A percentile compares a stretch with the other conserved stretches of the same genome.
These are phyloP conservation scores for Aphelenchoides fujianensis DNA, from an alignment of 1,140 invertebrate species.

Conservation along the genomic window DNA sequence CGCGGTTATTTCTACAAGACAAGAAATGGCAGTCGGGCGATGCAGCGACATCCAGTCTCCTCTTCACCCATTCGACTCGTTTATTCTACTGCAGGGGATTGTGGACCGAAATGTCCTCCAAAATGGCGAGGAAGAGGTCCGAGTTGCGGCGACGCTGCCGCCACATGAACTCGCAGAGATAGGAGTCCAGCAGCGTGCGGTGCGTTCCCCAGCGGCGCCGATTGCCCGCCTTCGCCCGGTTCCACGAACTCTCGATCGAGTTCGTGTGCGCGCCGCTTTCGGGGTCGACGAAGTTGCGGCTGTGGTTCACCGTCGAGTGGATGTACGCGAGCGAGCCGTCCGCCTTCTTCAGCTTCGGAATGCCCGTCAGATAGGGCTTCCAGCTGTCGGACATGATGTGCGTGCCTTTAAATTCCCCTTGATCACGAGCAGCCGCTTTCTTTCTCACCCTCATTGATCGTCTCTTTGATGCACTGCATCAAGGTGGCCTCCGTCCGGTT, in stretches of 20 bases:
- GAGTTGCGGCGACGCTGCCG: background rate
- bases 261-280: slow-evolving; percentile 6
- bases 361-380: background rate
- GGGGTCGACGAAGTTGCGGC: slow-evolving; percentile 17
- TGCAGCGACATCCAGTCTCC: too few relatives aligned
- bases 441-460: too few relatives aligned
- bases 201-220: background rate
- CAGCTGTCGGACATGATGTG: background rate
- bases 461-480: too few relatives aligned
- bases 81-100: background rate
- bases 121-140: background rate
- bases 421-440: too few relatives aligned
- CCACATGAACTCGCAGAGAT: slow-evolving; percentile 10
- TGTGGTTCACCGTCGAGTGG: slow-evolving; percentile 13
- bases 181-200: background rate
- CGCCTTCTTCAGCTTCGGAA: background rate
- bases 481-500: too few relatives aligned
- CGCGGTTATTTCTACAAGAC: too few relatives aligned
- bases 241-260: background rate
- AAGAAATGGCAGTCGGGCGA: too few relatives aligned
- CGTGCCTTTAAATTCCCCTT: too few relatives aligned
- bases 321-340: background rate
- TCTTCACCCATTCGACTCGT: too few relatives aligned
- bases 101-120: background rate
- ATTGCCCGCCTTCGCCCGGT: background rate